phyloP scores from a whole-genome alignment of 2,113 vertebrate genomes.

The Pagrus major region DNA sequence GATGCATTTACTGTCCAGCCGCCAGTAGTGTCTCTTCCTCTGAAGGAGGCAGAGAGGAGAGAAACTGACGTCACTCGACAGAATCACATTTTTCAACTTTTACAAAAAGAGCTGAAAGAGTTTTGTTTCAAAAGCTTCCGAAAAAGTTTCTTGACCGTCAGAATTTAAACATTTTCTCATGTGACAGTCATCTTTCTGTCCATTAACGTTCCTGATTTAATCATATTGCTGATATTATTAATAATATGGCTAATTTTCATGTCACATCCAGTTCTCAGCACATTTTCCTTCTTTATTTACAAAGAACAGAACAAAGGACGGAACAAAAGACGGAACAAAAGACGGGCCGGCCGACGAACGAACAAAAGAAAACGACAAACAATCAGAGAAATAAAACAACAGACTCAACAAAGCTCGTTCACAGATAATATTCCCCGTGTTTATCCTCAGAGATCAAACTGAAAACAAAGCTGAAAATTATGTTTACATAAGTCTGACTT shows the following conservation, averaged over 20 bases:
- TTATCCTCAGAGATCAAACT: neutral
- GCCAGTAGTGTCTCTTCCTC: conserved; percentile 98
- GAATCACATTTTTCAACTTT: too few species aligned
- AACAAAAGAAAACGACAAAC: neutral
- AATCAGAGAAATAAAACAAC: neutral
- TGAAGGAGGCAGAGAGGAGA: conserved; percentile 65
- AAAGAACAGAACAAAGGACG: neutral
- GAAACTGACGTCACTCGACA: too few species aligned
- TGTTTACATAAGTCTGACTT: neutral
- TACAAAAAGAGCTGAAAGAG: too few species aligned
- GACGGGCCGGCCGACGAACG: neutral
- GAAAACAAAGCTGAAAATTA: neutral
- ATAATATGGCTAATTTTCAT: neutral
- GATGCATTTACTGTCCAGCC: conserved; percentile 97
- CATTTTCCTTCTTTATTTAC: neutral
- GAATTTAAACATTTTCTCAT: neutral
- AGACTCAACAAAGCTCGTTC: neutral
- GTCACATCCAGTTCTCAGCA: neutral
- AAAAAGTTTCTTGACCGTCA: too few species aligned
- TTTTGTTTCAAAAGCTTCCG: too few species aligned
- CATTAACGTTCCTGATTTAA: neutral
- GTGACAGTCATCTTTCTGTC: neutral
- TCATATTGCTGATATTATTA: neutral
- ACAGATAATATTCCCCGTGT: neutral
- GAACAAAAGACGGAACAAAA: neutral